Evolutionary conservation across 2,888 invertebrate species (phyloP).

Genomic region (Schizaphis graminum): DNA sequence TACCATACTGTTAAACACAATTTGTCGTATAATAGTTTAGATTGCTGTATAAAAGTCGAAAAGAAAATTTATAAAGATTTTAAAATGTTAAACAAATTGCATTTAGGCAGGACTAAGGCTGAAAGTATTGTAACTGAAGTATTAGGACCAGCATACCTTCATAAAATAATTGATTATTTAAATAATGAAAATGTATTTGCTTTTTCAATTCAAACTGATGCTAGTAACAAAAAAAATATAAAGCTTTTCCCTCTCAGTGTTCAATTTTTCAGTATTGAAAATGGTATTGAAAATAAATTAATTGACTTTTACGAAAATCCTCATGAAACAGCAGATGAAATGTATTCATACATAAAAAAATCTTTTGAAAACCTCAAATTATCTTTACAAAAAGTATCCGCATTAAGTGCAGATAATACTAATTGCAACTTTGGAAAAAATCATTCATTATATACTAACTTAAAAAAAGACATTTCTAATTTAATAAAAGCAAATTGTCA

Average conservation of each 20-base stretch:
- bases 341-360: conserved; percentile 13
- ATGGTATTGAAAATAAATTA: conserved; percentile 40
- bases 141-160: conserved; percentile 18
- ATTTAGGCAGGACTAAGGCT: conserved; percentile 49
- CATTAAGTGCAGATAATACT: conserved; percentile 41
- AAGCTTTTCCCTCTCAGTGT: conserved; percentile 42
- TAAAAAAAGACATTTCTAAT: conserved; percentile 31
- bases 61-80: conserved; percentile 67
- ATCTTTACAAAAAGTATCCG: conserved; percentile 26
- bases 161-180: conserved; percentile 28
- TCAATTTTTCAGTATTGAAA: conserved; percentile 47
- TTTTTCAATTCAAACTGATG: conserved; percentile 53
- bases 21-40: conserved; percentile 68
- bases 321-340: conserved; percentile 28
- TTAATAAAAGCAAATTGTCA: conserved; percentile 69
- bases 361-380: conserved; percentile 46
- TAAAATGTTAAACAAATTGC: conserved; percentile 65
- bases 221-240: conserved; percentile 50
- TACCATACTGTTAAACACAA: conserved; percentile 68
- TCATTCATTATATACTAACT: conserved; percentile 42
- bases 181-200: conserved; percentile 15
- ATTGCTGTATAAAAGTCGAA: conserved; percentile 68
- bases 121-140: conserved; percentile 51
- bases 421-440: conserved; percentile 43
- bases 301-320: conserved; percentile 49